A percentile compares a stretch with the other conserved stretches of the same genome.
These are phyloP conservation scores for Orchesella cincta DNA, from an alignment of 1,140 invertebrate genomes.

Conservation along the genomic window DNA sequence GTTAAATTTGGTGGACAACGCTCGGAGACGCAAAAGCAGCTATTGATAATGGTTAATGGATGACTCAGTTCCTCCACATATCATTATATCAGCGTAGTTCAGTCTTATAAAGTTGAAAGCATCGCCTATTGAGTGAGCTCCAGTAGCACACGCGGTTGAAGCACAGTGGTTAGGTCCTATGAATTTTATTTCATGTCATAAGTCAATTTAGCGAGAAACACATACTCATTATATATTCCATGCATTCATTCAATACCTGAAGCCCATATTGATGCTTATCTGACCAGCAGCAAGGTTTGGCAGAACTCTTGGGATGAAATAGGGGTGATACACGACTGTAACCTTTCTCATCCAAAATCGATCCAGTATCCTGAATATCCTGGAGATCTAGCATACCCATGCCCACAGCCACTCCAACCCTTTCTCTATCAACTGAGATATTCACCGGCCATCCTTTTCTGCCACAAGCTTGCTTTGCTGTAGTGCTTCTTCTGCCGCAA, in stretches of 20 bases:
- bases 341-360: conserved; percentile 69
- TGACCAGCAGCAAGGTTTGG: conserved; percentile 94
- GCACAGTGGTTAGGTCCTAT: conserved; percentile 97
- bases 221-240: no score
- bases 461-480: conserved; percentile 64
- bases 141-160: conserved; percentile 95
- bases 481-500: conserved; percentile 86
- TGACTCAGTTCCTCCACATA: conserved; percentile 93
- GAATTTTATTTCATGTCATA: no score
- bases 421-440: conserved; percentile 59
- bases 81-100: conserved; percentile 85
- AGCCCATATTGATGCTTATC: conserved; percentile 84
- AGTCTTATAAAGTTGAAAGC: conserved; percentile 81
- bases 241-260: no score
- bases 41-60: conserved; percentile 82
- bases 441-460: conserved; percentile 55
- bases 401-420: conserved; percentile 87
- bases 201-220: no score
- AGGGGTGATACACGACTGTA: conserved; percentile 91
- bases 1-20: conserved; percentile 83
- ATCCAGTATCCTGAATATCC: conserved; percentile 80
- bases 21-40: conserved; percentile 82
- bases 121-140: conserved; percentile 86
- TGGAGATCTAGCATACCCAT: conserved; percentile 94
- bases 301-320: conserved; percentile 91